Base-by-base conservation (phyloP, 2,113 vertebrate species). In the Chaetorhynchus papuensis region DNA sequence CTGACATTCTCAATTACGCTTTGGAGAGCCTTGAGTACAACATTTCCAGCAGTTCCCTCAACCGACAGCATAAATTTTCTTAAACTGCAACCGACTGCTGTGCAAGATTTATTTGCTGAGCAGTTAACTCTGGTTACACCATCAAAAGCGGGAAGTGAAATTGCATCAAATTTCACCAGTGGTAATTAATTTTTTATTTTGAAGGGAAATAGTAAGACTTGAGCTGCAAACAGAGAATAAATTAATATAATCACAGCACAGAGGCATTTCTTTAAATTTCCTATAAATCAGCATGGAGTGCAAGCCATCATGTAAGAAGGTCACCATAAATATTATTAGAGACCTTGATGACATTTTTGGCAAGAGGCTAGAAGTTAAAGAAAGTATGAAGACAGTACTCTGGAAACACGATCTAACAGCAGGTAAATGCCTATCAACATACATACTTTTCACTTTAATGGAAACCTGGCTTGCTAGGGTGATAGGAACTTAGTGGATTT, bases 1-100 rank as follows among this genome's bases (percentile, higher is more conserved):
- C 94, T 97, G 96, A 97, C 94, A 96, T 89, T 96, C 94, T 90
- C 96, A 97, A 97, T 97, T 97, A 96, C 84, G 26, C 92, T 97
- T 93, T 97, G 87, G 96, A 97, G 87, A 96, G 90, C 83, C 92
- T 81, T 75, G 64, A 87, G 96, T 96, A 93, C 90, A 96, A 76
- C 88, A 69, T 93, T 91, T 89, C 71, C 75, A 93, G 79, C 66
- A 91, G 94, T 90, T 96, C 84, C 92, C 91, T 96, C 94, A 95
- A 91, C 65, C 7, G 33, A 56, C 11, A 83, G 74, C 94, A 97
- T 97, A 96, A 93, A 98, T 97, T 97, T 97, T 91, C 68, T 93
- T 96, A 83, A 96, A 87, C 45, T 93, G 66, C 96, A 95, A 91
- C 74, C 89, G 91, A 81, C 45, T 77, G 81, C 79, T 93, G 35